Evolutionary conservation across 1,140 invertebrate genomes (phyloP).

Genomic region (Neoseiulus cucumeris): DNA sequence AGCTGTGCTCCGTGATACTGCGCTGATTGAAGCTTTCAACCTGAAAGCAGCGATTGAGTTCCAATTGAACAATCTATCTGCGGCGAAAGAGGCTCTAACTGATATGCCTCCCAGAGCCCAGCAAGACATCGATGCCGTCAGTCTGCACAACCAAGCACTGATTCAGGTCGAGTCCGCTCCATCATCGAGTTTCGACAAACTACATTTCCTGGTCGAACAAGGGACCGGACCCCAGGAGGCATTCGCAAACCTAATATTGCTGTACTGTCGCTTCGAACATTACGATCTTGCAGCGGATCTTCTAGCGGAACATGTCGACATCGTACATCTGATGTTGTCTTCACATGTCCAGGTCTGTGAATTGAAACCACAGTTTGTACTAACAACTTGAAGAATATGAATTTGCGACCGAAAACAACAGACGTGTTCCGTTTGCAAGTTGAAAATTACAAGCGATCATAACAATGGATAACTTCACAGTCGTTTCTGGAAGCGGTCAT

Average conservation of each 20-base stretch:
- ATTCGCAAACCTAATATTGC: conserved; percentile 79
- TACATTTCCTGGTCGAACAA: conserved; percentile 88
- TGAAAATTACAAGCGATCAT: no score
- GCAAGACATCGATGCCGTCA: conserved; percentile 92
- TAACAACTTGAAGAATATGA: not conserved
- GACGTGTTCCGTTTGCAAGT: no score
- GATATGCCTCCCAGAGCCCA: conserved; percentile 91
- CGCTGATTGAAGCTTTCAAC: conserved; percentile 93
- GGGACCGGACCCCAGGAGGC: conserved; percentile 88
- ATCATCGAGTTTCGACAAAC: conserved; percentile 81
- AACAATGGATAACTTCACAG: conserved; percentile 24
- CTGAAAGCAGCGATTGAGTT: conserved; percentile 96
- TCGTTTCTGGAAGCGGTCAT: conserved; percentile 71
- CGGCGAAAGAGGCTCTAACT: conserved; percentile 74
- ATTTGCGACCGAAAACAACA: not conserved
- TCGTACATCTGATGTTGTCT: conserved; percentile 87
- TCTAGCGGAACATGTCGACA: conserved; percentile 86
- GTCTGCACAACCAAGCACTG: conserved; percentile 89
- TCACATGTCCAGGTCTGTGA: conserved; percentile 37
- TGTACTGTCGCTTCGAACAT: conserved; percentile 94
- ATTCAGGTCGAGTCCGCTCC: conserved; percentile 78
- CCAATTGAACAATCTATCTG: conserved; percentile 79
- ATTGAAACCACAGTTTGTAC: not conserved
- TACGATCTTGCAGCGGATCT: conserved; percentile 95
- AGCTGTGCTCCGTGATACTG: conserved; percentile 80